Conservation (phyloP, 1,140 invertebrate genomes). For the Nymphalis io region DNA sequence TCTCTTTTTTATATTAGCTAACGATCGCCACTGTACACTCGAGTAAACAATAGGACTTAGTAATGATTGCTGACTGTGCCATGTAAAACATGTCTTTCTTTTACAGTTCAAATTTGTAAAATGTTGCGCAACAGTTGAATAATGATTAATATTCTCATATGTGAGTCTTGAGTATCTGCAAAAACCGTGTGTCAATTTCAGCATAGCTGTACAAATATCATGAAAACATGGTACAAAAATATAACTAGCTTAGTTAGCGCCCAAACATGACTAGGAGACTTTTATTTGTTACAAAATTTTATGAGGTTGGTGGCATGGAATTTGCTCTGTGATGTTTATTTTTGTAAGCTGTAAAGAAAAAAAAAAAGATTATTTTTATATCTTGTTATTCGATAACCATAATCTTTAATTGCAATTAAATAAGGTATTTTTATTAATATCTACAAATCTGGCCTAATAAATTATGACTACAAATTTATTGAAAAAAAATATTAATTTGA, state of each 20-base stretch:
- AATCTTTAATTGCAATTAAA: too few relatives aligned
- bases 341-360: conserved; percentile 61
- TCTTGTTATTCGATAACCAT: too few relatives aligned
- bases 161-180: conserved; percentile 69
- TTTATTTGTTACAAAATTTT: conserved; percentile 26
- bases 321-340: conserved; percentile 63
- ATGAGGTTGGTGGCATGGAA: conserved; percentile 58
- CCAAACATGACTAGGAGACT: conserved; percentile 34
- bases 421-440: too few relatives aligned
- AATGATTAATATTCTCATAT: conserved; percentile 59
- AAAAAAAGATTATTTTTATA: conserved; percentile 29
- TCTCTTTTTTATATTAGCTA: conserved; percentile 54
- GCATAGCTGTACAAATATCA: conserved; percentile 67
- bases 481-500: background rate
- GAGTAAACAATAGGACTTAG: conserved; percentile 37
- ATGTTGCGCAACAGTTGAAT: conserved; percentile 51
- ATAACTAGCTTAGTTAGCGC: conserved; percentile 29
- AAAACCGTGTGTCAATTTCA: conserved; percentile 75
- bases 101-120: conserved; percentile 53
- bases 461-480: too few relatives aligned
- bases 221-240: conserved; percentile 52
- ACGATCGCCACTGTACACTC: conserved; percentile 43
- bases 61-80: conserved; percentile 40
- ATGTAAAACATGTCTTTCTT: conserved; percentile 56
- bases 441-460: too few relatives aligned